Conservation (phyloP, 1,140 invertebrate species). For the Cydia strobilella region DNA sequence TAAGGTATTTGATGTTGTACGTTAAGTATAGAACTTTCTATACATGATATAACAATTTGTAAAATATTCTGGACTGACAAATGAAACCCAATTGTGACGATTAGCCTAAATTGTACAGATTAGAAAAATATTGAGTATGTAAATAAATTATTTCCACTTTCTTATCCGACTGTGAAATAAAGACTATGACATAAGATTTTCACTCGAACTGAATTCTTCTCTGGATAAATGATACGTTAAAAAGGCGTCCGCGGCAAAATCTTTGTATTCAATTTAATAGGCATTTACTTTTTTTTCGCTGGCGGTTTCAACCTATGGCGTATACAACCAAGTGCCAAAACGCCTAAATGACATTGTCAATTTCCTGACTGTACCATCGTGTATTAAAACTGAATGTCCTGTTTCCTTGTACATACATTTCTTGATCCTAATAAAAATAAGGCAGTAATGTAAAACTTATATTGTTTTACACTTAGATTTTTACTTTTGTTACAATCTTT, state of each 20-base stretch:
- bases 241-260: too few species aligned
- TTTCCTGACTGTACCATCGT: neutral
- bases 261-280: neutral
- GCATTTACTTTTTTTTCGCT: neutral
- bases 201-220: neutral
- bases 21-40: neutral
- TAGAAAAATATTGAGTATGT: slow-evolving; percentile 9
- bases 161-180: neutral
- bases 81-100: slow-evolving; percentile 10
- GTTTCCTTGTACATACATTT: neutral
- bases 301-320: neutral
- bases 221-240: neutral
- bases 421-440: neutral
- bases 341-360: slow-evolving; percentile 1
- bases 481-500: slow-evolving; percentile 13
- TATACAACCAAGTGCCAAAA: neutral
- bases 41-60: neutral
- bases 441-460: slow-evolving; percentile 1
- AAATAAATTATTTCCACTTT: slow-evolving; percentile 19
- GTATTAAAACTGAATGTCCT: neutral
- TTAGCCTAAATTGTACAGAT: slow-evolving; percentile 28
- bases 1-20: neutral
- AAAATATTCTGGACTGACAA: slow-evolving; percentile 22
- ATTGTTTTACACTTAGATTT: neutral
- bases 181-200: neutral